Evolutionary conservation across 30 jellyfish, hydroid and myxozoan species (phyloP).

Genomic region (Turritopsis dohrnii): DNA sequence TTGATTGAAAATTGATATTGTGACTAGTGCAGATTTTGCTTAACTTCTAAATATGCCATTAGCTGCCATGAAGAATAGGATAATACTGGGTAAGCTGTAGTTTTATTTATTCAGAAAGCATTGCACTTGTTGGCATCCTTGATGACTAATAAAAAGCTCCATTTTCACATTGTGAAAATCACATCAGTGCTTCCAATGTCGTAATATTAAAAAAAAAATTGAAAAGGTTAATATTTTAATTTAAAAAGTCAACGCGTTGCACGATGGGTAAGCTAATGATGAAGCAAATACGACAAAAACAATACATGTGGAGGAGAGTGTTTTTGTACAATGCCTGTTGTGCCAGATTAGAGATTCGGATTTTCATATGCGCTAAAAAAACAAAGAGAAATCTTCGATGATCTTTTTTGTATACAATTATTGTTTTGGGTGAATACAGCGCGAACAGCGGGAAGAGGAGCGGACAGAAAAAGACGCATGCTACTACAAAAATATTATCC

Average conservation of each 20-base stretch:
- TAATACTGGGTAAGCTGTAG: not conserved
- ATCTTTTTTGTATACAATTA: not conserved
- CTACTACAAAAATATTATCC: not conserved
- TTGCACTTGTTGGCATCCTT: not conserved
- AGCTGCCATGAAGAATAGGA: not conserved
- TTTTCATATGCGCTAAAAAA: not conserved
- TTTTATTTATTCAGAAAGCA: not conserved
- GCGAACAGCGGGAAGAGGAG: not conserved
- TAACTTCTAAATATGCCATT: not conserved
- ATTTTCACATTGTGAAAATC: not conserved
- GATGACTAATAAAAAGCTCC: not conserved
- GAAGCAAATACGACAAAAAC: not conserved
- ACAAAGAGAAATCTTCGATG: not conserved
- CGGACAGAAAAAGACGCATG: not conserved
- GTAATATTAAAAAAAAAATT: not conserved
- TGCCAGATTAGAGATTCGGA: not conserved
- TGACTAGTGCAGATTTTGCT: not conserved
- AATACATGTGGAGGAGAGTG: not conserved
- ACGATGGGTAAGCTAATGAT: not conserved
- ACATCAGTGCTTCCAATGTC: not conserved
- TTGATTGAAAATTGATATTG: not conserved
- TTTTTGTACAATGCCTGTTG: not conserved
- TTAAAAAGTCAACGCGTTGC: not conserved
- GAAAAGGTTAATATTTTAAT: not conserved
- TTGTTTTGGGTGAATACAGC: not conserved